A percentile compares a stretch with the other conserved stretches of the same genome.
phyloP scores from a whole-genome alignment of 2,797 vertebrate species.

The Cheirogaleus major region DNA sequence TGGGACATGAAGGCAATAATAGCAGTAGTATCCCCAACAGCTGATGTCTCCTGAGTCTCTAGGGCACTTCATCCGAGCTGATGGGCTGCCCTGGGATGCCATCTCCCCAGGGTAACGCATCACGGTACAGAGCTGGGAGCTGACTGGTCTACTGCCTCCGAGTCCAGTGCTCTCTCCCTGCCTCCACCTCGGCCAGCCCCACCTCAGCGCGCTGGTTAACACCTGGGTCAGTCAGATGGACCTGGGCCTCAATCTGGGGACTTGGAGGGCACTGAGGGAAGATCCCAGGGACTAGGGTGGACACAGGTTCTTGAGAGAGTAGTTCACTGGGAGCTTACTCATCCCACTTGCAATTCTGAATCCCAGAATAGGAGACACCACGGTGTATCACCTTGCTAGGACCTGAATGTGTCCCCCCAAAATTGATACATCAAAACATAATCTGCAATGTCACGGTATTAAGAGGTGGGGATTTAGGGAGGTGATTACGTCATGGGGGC shows the following conservation, averaged over 20 bases:
- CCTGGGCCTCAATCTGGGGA: neutral
- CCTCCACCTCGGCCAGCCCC: neutral
- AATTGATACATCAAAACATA: neutral
- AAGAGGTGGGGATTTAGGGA: neutral
- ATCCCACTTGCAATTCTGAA: neutral
- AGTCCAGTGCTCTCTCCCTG: neutral
- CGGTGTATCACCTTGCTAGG: neutral
- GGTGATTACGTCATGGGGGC: neutral
- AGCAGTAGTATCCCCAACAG: neutral
- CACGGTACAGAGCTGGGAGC: neutral
- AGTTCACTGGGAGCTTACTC: neutral
- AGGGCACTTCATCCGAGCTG: neutral
- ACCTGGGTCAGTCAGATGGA: neutral
- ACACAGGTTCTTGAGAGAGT: neutral
- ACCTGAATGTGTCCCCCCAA: neutral
- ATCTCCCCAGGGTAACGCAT: neutral
- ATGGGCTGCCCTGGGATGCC: neutral
- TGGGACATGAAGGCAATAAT: neutral
- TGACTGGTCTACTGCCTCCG: neutral
- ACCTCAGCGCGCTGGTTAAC: neutral
- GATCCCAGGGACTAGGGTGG: neutral
- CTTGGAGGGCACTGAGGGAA: neutral
- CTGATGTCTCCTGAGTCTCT: neutral
- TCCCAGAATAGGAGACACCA: neutral
- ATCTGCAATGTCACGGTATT: neutral